Conservation (phyloP, 1,140 invertebrate species). For the Dinoponera quadriceps region DNA sequence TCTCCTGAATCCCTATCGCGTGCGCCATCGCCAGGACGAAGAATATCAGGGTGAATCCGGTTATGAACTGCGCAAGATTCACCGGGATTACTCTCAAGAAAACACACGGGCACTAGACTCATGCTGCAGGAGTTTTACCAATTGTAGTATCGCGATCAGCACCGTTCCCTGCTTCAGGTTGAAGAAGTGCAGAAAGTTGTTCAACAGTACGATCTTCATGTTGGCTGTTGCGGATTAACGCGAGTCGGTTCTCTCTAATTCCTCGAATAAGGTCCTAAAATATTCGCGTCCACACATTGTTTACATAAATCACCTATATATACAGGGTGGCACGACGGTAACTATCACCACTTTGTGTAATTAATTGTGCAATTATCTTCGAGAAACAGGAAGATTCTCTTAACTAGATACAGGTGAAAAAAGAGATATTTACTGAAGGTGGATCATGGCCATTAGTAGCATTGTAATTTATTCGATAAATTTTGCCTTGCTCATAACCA, state of each 20-base stretch:
- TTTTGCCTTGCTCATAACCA: too few relatives aligned
- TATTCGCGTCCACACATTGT: neutral
- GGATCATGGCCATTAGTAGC: too few relatives aligned
- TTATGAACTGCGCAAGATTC: constrained; percentile 80
- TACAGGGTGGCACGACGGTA: too few relatives aligned
- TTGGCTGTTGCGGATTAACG: constrained; percentile 38
- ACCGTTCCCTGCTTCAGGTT: constrained; percentile 85
- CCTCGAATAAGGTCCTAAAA: constrained; percentile 49
- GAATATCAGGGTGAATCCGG: constrained; percentile 84
- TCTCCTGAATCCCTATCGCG: constrained; percentile 83
- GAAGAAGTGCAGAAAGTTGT: constrained; percentile 83
- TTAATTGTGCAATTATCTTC: too few relatives aligned
- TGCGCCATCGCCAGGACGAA: constrained; percentile 83
- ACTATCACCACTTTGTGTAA: too few relatives aligned
- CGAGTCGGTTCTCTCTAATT: neutral
- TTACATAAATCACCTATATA: too few relatives aligned
- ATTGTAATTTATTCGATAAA: too few relatives aligned
- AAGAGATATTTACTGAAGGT: too few relatives aligned
- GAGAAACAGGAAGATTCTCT: too few relatives aligned
- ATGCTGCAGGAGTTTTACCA: constrained; percentile 77
- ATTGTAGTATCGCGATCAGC: constrained; percentile 84
- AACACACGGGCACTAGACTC: neutral
- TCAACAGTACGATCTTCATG: constrained; percentile 81
- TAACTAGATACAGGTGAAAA: too few relatives aligned
- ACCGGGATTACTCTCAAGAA: constrained; percentile 4